phyloP scores from a whole-genome alignment of 2,113 vertebrate species.

The Hystrix brachyura region DNA sequence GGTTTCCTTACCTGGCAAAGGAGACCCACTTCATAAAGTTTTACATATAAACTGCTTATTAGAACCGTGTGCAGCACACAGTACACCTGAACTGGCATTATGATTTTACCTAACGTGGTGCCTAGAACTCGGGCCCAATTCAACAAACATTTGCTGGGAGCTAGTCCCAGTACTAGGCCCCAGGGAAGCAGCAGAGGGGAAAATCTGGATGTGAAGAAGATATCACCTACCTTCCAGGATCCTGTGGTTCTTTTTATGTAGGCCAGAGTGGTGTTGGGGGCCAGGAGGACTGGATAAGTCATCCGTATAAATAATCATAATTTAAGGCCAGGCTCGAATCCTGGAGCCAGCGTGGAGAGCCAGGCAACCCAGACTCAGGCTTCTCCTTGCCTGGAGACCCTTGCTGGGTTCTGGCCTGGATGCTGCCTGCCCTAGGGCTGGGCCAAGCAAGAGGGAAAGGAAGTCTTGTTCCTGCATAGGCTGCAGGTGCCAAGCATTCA shows the following conservation, averaged over 20 bases:
- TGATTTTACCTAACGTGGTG: background rate
- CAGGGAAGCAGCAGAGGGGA: background rate
- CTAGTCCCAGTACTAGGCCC: background rate
- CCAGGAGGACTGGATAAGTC: background rate
- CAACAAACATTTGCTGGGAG: background rate
- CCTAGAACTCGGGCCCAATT: slow-evolving; percentile 49
- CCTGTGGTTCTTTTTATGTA: background rate
- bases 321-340: background rate
- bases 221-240: background rate
- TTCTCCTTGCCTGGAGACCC: background rate
- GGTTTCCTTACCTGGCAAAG: slow-evolving; percentile 55
- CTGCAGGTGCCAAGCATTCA: slow-evolving; percentile 4
- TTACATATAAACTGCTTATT: background rate
- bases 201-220: slow-evolving; percentile 5
- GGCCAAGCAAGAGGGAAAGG: background rate
- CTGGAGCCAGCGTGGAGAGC: background rate
- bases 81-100: background rate
- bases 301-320: background rate
- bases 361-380: background rate
- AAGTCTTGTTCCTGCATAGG: background rate
- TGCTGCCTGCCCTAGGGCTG: background rate
- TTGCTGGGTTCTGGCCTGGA: background rate
- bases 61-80: background rate
- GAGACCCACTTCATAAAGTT: background rate
- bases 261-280: background rate